phyloP scores from a whole-genome alignment of 2,113 vertebrate genomes.

The Takifugu bimaculatus region DNA sequence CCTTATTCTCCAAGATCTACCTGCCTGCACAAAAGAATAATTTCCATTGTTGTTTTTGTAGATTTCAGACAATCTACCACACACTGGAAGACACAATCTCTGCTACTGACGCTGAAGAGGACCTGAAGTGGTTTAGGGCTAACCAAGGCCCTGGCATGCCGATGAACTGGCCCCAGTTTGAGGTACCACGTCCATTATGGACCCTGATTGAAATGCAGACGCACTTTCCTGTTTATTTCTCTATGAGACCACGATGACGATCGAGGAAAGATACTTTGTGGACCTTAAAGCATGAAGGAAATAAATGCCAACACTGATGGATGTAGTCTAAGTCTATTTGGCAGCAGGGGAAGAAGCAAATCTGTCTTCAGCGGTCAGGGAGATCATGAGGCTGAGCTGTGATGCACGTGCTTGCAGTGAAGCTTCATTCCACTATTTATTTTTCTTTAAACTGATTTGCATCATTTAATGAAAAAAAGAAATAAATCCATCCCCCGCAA shows the following conservation, averaged over 20 bases:
- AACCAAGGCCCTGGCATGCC: slow-evolving; percentile 94
- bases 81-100: slow-evolving; percentile 88
- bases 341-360: slow-evolving; percentile 12
- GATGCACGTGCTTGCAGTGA: too few relatives aligned
- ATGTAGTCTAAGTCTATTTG: background rate
- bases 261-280: background rate
- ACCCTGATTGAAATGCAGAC: background rate
- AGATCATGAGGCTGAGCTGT: background rate
- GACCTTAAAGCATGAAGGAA: background rate
- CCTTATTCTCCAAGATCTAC: too few relatives aligned
- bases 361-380: slow-evolving; percentile 5
- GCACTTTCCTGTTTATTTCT: background rate
- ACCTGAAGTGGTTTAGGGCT: slow-evolving; percentile 90
- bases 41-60: slow-evolving; percentile 43
- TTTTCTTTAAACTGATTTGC: too few relatives aligned
- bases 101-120: slow-evolving; percentile 84
- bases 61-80: slow-evolving; percentile 86
- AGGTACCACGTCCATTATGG: slow-evolving; percentile 74
- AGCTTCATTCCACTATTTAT: too few relatives aligned
- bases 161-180: slow-evolving; percentile 99
- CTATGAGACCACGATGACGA: background rate
- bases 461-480: too few relatives aligned
- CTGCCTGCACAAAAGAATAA: background rate
- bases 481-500: too few relatives aligned
- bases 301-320: background rate